These are phyloP conservation scores for Cygnus olor DNA, from an alignment of 2,797 vertebrate genomes.

Conservation along the genomic window DNA sequence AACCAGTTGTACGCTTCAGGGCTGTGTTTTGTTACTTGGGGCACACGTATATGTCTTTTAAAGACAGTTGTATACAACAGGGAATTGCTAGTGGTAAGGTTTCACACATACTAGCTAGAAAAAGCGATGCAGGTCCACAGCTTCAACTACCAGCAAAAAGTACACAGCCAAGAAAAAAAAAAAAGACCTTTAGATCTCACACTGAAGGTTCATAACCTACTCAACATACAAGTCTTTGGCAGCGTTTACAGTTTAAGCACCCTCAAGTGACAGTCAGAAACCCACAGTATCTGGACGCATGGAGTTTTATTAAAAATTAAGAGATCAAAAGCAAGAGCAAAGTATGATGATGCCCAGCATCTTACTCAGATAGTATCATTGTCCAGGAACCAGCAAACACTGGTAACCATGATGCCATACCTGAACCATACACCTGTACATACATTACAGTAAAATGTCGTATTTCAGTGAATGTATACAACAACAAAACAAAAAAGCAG, in stretches of 20 bases:
- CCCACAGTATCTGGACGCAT: neutral
- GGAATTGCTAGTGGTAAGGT: neutral
- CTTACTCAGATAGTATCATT: neutral
- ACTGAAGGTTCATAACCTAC: neutral
- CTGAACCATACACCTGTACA: neutral
- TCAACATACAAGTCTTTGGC: neutral
- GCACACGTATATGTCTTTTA: neutral
- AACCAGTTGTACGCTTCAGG: neutral
- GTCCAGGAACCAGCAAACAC: constrained; percentile 15
- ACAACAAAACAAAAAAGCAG: neutral
- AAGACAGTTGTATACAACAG: neutral
- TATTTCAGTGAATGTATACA: neutral
- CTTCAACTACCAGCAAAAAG: neutral
- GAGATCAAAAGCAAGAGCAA: constrained; percentile 29
- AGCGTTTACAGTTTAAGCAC: neutral
- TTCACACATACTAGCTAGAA: neutral
- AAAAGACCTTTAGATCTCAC: neutral
- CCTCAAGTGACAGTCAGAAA: neutral
- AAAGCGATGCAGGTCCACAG: neutral
- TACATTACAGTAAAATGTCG: fast-evolving
- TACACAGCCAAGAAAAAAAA: neutral
- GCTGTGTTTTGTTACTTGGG: neutral
- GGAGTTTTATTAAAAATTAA: constrained; percentile 49
- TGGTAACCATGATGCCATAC: neutral
- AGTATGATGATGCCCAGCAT: constrained; percentile 9